Conservation (phyloP, 2,888 invertebrate species). For the Morinoia aosen region DNA sequence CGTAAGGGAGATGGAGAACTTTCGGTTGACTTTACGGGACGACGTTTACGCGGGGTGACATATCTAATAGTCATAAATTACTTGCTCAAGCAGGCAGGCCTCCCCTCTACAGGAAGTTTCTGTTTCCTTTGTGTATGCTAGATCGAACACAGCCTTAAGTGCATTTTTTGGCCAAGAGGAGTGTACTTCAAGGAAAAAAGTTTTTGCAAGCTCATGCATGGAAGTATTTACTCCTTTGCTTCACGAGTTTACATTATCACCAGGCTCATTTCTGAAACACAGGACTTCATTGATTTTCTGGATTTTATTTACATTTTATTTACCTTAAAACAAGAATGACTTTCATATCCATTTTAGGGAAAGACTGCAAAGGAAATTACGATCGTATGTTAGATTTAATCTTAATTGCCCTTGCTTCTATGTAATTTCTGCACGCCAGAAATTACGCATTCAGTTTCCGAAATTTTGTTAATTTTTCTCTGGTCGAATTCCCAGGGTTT, state of each 20-base stretch:
- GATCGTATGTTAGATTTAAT: not conserved
- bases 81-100: constrained; percentile 31
- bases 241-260: not conserved
- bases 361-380: not conserved
- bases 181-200: not conserved
- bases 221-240: not conserved
- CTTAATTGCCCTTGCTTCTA: not conserved
- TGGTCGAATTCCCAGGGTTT: no score
- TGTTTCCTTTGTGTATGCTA: constrained; percentile 4
- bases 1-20: constrained; percentile 20
- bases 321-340: not conserved
- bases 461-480: not conserved
- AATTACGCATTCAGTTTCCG: no score
- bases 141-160: not conserved
- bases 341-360: not conserved
- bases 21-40: not conserved
- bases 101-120: not conserved
- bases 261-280: not conserved
- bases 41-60: constrained; percentile 38
- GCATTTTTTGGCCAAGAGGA: not conserved
- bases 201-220: not conserved
- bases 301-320: not conserved
- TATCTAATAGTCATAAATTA: constrained; percentile 54
- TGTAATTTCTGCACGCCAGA: no score
- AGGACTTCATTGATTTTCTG: not conserved